These are phyloP conservation scores for Zaprionus tsacasi DNA, from an alignment of 1,140 invertebrate species.

Conservation along the genomic window DNA sequence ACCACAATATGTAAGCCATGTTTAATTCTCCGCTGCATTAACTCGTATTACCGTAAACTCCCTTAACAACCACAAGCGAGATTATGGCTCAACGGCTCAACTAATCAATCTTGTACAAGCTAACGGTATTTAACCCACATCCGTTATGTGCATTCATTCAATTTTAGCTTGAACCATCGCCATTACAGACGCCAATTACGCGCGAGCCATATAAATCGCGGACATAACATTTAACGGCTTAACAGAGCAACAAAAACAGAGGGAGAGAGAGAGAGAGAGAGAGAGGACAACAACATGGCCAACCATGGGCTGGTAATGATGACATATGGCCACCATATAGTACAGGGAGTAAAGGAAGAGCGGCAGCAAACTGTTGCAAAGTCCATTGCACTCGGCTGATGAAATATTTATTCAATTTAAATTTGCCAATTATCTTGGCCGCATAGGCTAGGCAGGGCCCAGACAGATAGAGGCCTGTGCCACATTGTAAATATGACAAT, in stretches of 20 bases:
- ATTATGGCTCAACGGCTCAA: not conserved
- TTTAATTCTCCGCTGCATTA: not conserved
- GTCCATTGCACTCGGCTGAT: slow-evolving; percentile 72
- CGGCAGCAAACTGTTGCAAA: slow-evolving; percentile 31
- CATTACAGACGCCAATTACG: slow-evolving; percentile 67
- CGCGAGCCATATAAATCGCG: slow-evolving; percentile 61
- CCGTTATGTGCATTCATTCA: slow-evolving; percentile 21
- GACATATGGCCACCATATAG: slow-evolving; percentile 23
- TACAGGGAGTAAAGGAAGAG: not conserved
- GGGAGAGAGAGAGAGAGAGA: no score
- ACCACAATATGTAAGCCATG: not conserved
- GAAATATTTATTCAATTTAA: slow-evolving; percentile 81
- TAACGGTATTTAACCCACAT: slow-evolving; percentile 30
- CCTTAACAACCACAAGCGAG: not conserved
- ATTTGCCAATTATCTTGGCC: slow-evolving; percentile 77
- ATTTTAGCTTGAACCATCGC: slow-evolving; percentile 38
- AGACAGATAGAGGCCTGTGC: not conserved
- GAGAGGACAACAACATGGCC: slow-evolving; percentile 22
- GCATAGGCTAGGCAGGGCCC: slow-evolving; percentile 6
- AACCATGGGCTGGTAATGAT: slow-evolving; percentile 27
- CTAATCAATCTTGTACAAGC: slow-evolving; percentile 29
- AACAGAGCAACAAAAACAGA: slow-evolving; percentile 21
- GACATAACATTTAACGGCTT: slow-evolving; percentile 75
- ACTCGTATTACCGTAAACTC: not conserved
- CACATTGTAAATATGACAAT: slow-evolving; percentile 59